These are phyloP conservation scores for Drosophila chauvacae DNA, from an alignment of 1,140 invertebrate genomes.

Conservation along the genomic window DNA sequence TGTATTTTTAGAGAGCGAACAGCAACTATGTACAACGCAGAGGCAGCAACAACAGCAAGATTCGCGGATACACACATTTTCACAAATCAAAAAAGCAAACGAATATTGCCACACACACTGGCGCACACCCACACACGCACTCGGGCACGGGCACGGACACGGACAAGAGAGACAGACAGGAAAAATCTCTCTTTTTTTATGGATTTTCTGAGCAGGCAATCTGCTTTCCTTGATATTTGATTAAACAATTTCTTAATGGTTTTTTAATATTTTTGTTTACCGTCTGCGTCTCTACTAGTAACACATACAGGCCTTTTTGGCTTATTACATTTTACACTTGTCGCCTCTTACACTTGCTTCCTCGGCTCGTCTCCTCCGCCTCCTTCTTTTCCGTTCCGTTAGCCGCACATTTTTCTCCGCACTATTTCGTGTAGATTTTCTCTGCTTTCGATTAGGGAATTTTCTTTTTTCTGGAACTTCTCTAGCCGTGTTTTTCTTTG, in stretches of 20 bases:
- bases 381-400: constrained; percentile 50
- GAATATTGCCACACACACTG: constrained; percentile 59
- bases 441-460: constrained; percentile 41
- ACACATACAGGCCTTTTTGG: constrained; percentile 17
- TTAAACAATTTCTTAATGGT: constrained; percentile 63
- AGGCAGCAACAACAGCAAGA: constrained; percentile 57
- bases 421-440: constrained; percentile 58
- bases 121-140: constrained; percentile 28
- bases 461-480: constrained; percentile 14
- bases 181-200: constrained; percentile 64
- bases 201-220: constrained; percentile 66
- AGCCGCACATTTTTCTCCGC: constrained; percentile 70
- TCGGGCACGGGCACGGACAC: constrained; percentile 38
- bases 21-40: constrained; percentile 29
- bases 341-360: constrained; percentile 43
- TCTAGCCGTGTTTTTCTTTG: constrained; percentile 27
- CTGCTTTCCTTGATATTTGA: constrained; percentile 52
- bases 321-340: constrained; percentile 48
- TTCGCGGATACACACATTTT: constrained; percentile 81
- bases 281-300: neutral
- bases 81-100: constrained; percentile 82
- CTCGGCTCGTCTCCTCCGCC: constrained; percentile 28
- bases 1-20: constrained; percentile 34
- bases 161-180: constrained; percentile 46
- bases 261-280: constrained; percentile 39